Percentiles rank a stretch among this genome's conserved stretches.
phyloP scores from a whole-genome alignment of 2,113 vertebrate genomes.

The Herpailurus yagouaroundi region DNA sequence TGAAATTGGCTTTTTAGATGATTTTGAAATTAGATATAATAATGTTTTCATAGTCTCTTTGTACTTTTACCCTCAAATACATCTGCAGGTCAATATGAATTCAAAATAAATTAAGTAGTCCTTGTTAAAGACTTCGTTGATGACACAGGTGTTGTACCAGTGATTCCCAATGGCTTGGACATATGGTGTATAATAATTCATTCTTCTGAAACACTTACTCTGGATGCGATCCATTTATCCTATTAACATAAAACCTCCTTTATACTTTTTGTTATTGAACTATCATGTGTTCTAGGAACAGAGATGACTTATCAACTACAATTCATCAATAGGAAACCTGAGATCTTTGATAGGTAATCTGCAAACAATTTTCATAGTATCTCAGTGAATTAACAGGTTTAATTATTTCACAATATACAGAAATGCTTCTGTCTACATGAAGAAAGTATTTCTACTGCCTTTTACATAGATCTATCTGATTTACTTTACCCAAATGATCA shows the following conservation, averaged over 20 bases:
- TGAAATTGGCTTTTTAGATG: too few species aligned
- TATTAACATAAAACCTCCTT: not conserved
- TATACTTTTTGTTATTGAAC: not conserved
- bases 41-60: not conserved
- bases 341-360: too few species aligned
- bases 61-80: not conserved
- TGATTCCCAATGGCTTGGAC: not conserved
- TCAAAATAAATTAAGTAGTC: not conserved
- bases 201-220: not conserved
- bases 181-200: not conserved
- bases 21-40: too few species aligned
- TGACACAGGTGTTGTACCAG: not conserved
- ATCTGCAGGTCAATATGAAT: not conserved
- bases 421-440: too few species aligned
- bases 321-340: not conserved
- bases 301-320: too few species aligned
- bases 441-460: too few species aligned
- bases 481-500: too few species aligned
- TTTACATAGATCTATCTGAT: too few species aligned
- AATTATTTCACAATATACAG: too few species aligned
- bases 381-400: not conserved
- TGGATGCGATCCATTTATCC: not conserved
- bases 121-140: not conserved
- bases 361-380: not conserved
- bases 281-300: not conserved